Conservation (phyloP, 2,888 invertebrate species). For the Heteropelma amictum region DNA sequence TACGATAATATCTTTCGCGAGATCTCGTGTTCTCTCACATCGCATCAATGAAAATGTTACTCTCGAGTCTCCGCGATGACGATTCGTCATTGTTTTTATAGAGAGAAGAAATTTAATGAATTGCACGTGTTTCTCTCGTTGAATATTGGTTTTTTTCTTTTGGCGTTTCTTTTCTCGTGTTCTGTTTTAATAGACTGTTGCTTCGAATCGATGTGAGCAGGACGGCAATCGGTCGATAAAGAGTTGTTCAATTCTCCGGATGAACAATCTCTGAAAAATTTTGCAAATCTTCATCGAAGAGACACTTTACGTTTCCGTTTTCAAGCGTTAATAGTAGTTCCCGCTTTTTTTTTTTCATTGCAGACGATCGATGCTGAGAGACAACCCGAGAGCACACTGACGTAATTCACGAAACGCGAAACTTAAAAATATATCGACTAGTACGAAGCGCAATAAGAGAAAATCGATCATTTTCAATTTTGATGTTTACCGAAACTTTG, state of each 20-base stretch:
- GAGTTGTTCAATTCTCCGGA: constrained; percentile 39
- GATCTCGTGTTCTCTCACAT: constrained; percentile 24
- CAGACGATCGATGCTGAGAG: background rate
- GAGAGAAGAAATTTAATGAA: constrained; percentile 9
- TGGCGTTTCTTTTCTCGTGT: background rate
- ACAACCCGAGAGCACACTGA: background rate
- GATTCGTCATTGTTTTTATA: constrained; percentile 35
- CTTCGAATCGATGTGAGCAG: constrained; percentile 71
- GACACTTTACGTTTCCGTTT: too few species aligned
- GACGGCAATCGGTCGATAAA: constrained; percentile 70
- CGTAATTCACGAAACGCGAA: constrained; percentile 31
- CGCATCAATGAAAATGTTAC: constrained; percentile 4
- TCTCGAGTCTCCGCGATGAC: constrained; percentile 14
- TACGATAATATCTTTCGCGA: constrained; percentile 40
- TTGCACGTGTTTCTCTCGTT: background rate
- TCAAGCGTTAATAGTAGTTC: too few species aligned
- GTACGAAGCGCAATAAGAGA: background rate
- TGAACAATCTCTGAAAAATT: constrained; percentile 26
- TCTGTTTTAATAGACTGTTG: constrained; percentile 55
- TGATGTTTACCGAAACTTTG: too few species aligned
- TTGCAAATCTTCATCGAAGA: background rate
- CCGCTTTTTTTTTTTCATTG: background rate
- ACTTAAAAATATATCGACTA: constrained; percentile 21
- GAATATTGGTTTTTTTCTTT: background rate
- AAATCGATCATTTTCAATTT: background rate